Evolutionary conservation across 2,888 invertebrate species (phyloP), one percentile per base, ranked within the genome.

Genomic region (Tyria jacobaeae): DNA sequence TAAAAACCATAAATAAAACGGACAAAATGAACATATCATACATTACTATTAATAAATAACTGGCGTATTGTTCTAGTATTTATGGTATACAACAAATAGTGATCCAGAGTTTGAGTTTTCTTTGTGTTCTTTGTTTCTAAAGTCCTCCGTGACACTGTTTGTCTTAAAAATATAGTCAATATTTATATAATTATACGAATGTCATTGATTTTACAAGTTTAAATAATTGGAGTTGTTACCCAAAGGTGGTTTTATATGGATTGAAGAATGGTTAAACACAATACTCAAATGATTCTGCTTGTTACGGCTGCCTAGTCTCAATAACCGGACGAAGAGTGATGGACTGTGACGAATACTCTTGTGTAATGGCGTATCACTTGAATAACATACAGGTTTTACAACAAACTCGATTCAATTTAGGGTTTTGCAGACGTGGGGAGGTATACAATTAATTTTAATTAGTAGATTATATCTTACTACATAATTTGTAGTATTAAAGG

Each of bases 281-380:
- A 72, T 57, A 31, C n/a, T 3, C 21, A 44, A 68, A 47, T 60
- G 57, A 66, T 60, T 37, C n/a, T 52, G 6, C 24, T 17, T 47
- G 69, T 69, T 57, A 70, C 60, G 64, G 52, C 37, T 58, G 61
- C 57, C 35, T 37, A 57, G 12, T 35, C 47, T 67, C 58, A 64
- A 62, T 66, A 60, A 63, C 57, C 60, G 52, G 63, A 51, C 25
- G 49, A 55, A 24, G 49, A 67, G 55, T 73, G 76, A 76, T 57
- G 58, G 64, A 66, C 56, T 71, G 69, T 70, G 48, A 47, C 75
- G 55, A 79, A 76, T 68, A 17, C n/a, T 69, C 35, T 76, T 74
- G 56, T 62, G 24, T 50, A 56, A 68, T 59, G 54, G 53, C 48
- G 60, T 63, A 73, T 66, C 62, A 66, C 57, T 54, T 41, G n/a